Conservation (phyloP, 2,797 vertebrate species). For the Pipistrellus nathusii region DNA sequence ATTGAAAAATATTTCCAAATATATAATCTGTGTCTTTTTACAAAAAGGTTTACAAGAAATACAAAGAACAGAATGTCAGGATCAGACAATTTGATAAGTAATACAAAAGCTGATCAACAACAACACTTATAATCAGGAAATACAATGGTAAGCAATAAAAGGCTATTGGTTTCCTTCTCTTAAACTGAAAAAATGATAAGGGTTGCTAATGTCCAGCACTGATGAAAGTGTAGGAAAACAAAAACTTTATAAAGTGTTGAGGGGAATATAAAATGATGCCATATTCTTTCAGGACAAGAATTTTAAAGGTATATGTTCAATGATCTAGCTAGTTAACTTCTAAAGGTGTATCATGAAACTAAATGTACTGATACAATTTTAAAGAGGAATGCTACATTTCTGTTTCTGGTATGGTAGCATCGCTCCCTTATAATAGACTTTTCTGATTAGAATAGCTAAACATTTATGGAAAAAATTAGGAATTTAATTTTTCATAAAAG, state of each 20-base stretch:
- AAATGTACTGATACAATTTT: not conserved
- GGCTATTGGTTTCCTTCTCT: not conserved
- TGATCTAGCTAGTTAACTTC: not conserved
- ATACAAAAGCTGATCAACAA: not conserved
- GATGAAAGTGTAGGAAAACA: not conserved
- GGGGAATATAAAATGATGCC: not conserved
- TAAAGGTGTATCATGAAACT: not conserved
- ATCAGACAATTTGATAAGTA: not conserved
- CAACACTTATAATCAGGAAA: not conserved
- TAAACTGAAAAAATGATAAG: not conserved
- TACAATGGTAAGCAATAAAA: not conserved
- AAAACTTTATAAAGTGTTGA: not conserved
- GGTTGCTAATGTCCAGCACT: not conserved
- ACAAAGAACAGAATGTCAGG: not conserved
- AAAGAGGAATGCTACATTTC: not conserved
- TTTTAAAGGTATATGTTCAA: not conserved
- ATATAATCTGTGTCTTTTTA: not conserved
- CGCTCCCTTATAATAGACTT: not conserved
- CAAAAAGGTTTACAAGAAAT: not conserved
- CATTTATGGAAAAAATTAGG: not conserved
- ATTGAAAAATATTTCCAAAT: not conserved
- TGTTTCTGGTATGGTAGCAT: not conserved
- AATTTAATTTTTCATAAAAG: slow-evolving; percentile 9
- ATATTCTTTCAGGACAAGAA: not conserved
- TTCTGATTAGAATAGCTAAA: not conserved